Evolutionary conservation across 2,113 vertebrate genomes (phyloP), one percentile per base, ranked within the genome.

Genomic region (Pedetes capensis): DNA sequence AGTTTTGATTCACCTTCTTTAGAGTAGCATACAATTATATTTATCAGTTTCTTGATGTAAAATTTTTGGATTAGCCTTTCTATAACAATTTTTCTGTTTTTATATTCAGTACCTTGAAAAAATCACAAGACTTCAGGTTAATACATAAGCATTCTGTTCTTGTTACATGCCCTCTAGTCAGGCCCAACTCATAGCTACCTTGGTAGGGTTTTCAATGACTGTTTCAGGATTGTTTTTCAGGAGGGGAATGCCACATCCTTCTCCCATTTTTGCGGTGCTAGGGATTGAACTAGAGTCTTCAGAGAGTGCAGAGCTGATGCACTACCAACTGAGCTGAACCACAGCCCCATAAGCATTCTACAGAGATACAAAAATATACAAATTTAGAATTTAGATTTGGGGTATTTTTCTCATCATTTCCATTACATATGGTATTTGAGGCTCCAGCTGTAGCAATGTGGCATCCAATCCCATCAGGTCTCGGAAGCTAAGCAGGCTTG

Each of bases 31-130:
- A 8, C 20, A 92, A 75, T 91, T 95, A 87, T 22, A 59, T 59
- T 68, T 66, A 92, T 87, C 37, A 49, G 49, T 85, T 94, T 47
- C 84, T 51, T 85, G 34, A 87, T 85, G 95, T 90, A 27, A 87
- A 94, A 82, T 14, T 85, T 94, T 88, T 79, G 18, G 23, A 49
- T 84, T 88, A 82, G 12, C 7, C 32, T 96, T 94, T 47, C 34
- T 81, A 32, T 81, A 92, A 63, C 6, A 78, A 5, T 72, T 72
- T 88, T 95, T 96, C 61, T 94, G n/a, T 92, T 91, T 96, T 51
- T 93, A 34, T 86, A 49, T 94, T 93, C 49, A 95, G 64, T 92
- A 51, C 61, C 91, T 91, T 88, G 47, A 91, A 88, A 81, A 92
- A 94, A 76, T 34, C 27, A 91, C 34, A 83, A n/a, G 51, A 47